A percentile compares a stretch with the other conserved stretches of the same genome.
Conservation (phyloP, 1,140 invertebrate species). For the Zophobas morio region DNA sequence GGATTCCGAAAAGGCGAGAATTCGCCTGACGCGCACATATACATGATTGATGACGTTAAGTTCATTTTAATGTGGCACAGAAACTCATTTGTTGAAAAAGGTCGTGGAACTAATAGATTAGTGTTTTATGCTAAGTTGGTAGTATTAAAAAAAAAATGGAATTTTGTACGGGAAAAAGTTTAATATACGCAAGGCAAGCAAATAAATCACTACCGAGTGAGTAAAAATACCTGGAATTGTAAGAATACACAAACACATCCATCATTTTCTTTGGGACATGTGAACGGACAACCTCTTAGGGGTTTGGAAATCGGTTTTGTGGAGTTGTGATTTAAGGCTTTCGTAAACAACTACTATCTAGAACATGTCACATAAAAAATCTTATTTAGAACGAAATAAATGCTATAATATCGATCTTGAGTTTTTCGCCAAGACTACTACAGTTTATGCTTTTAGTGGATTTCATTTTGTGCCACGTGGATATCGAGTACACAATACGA, state of each 20-base stretch:
- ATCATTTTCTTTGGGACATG: slow-evolving; percentile 58
- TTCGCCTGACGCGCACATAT: neutral
- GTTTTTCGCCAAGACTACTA: slow-evolving; percentile 22
- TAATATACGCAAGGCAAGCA: slow-evolving; percentile 52
- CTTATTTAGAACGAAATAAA: slow-evolving; percentile 43
- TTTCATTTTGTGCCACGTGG: slow-evolving; percentile 5
- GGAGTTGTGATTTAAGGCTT: slow-evolving; percentile 52
- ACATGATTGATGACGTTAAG: slow-evolving; percentile 27
- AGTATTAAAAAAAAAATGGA: slow-evolving; percentile 13
- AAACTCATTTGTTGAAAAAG: neutral
- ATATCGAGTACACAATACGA: neutral
- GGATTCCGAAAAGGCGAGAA: neutral
- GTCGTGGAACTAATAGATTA: slow-evolving; percentile 31
- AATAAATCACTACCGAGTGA: slow-evolving; percentile 54
- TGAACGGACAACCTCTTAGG: slow-evolving; percentile 56
- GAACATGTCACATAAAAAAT: slow-evolving; percentile 44
- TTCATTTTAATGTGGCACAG: slow-evolving; percentile 18
- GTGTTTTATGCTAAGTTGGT: neutral
- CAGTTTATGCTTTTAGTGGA: slow-evolving; percentile 13
- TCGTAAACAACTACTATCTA: slow-evolving; percentile 48
- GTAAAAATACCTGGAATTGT: slow-evolving; percentile 55
- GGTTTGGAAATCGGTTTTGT: slow-evolving; percentile 39
- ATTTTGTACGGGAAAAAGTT: slow-evolving; percentile 50
- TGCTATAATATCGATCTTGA: slow-evolving; percentile 27
- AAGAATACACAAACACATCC: slow-evolving; percentile 61